These are phyloP conservation scores for Bradypodion ventrale DNA, from an alignment of 2,797 vertebrate genomes.

Conservation along the genomic window DNA sequence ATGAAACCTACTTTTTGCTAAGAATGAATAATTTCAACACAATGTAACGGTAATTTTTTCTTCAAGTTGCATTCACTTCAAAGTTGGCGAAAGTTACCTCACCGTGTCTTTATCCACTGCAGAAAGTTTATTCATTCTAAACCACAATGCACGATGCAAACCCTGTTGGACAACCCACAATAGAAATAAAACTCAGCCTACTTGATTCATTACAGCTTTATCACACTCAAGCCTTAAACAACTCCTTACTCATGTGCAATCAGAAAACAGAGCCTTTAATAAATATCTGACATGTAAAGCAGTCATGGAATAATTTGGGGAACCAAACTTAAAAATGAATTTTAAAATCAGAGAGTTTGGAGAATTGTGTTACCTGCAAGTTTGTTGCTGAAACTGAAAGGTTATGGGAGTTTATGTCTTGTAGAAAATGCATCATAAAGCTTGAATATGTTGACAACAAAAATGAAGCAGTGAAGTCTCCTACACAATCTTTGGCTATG, in stretches of 20 bases:
- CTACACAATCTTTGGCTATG: not conserved
- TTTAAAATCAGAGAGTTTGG: not conserved
- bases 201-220: not conserved
- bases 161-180: accelerated
- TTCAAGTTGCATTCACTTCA: not conserved
- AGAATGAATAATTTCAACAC: not conserved
- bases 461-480: not conserved
- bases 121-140: not conserved
- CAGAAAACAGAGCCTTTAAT: not conserved
- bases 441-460: not conserved
- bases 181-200: not conserved
- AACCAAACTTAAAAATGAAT: not conserved
- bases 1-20: not conserved
- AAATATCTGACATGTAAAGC: slow-evolving; percentile 1
- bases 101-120: not conserved
- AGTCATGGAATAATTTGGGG: not conserved
- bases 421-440: slow-evolving; percentile 17
- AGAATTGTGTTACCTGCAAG: slow-evolving; percentile 9
- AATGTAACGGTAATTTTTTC: not conserved
- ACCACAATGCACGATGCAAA: not conserved
- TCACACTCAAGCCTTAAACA: not conserved
- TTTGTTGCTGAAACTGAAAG: not conserved
- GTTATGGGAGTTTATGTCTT: not conserved
- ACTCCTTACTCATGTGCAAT: not conserved
- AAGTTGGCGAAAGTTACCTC: not conserved